Evolutionary conservation across 2,113 vertebrate species (phyloP), one percentile per base, ranked within the genome.

Genomic region (Neopipo cinnamomea): DNA sequence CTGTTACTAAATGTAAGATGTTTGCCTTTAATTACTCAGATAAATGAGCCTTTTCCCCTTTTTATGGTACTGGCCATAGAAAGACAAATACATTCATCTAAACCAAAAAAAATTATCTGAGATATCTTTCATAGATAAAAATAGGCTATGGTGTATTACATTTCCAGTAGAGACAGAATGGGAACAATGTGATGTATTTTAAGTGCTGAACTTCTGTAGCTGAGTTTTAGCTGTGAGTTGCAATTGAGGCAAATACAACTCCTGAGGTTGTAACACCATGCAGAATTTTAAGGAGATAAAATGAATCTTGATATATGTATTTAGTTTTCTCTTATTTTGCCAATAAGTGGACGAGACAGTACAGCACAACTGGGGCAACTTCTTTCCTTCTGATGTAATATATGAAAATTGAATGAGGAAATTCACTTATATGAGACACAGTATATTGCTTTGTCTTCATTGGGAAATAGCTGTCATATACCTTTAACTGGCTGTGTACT

Each of bases 101-200:
- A 85, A 93, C 24, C 24, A 80, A 96, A 97, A 85, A 56, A 86
- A 89, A 89, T 88, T 91, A 55, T 82, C 33, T 39, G 50, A 92
- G 59, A 63, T 50, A 63, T 44, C 70, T 89, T 94, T 91, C 21
- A 14, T 91, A 89, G 81, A 74, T 20, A 78, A 47, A 96, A 96
- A 91, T 79, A 95, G 75, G 89, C 77, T 67, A 61, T 33, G 65
- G 66, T 91, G 74, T 11, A 79, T 86, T 91, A 94, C 53, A 89
- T 44, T 95, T 96, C 91, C 68, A 77, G 68, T 88, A 94, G 94
- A 96, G 89, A 92, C 31, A 96, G 63, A 96, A 95, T 78, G 46
- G 46, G 81, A 95, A 95, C 91, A 95, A 83, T 35, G 33, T 91
- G 91, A 97, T 90, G 9, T 55, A 96, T 94, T 96, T 95, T 84